Conservation (phyloP, 2,797 vertebrate species). For the Allobates femoralis region DNA sequence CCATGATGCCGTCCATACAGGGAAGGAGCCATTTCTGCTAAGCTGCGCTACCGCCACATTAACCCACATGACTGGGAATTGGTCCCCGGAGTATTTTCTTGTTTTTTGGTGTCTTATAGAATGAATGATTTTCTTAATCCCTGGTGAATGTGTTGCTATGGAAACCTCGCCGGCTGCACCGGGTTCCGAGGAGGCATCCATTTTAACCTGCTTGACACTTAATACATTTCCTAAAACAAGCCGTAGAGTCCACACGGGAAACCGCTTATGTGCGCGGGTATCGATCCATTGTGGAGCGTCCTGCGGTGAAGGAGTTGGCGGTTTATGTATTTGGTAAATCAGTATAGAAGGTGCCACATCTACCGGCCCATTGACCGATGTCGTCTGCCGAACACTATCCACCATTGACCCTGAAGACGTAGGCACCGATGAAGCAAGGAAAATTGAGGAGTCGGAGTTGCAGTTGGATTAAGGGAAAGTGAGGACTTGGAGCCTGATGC, state of each 20-base stretch:
- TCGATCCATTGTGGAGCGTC: neutral
- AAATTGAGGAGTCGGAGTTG: too few relatives aligned
- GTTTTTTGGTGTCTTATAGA: neutral
- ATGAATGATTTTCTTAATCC: slow-evolving; percentile 49
- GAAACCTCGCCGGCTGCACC: slow-evolving; percentile 26
- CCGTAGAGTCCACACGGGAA: neutral
- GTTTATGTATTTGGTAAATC: too few relatives aligned
- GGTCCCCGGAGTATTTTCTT: neutral
- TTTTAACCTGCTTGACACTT: slow-evolving; percentile 36
- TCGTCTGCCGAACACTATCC: too few relatives aligned
- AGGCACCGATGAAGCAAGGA: too few relatives aligned
- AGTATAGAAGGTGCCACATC: too few relatives aligned
- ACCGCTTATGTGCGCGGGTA: neutral
- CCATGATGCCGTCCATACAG: too few relatives aligned
- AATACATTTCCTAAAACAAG: slow-evolving; percentile 40
- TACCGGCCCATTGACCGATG: too few relatives aligned
- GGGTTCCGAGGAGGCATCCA: slow-evolving; percentile 22
- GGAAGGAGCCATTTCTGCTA: neutral
- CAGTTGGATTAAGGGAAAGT: too few relatives aligned
- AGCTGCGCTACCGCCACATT: neutral
- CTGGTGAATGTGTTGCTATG: slow-evolving; percentile 43
- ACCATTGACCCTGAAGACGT: too few relatives aligned
- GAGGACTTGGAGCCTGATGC: too few relatives aligned
- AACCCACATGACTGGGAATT: neutral
- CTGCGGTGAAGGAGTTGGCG: too few relatives aligned